phyloP scores from a whole-genome alignment of 1,140 invertebrate genomes.

The Physella acuta region DNA sequence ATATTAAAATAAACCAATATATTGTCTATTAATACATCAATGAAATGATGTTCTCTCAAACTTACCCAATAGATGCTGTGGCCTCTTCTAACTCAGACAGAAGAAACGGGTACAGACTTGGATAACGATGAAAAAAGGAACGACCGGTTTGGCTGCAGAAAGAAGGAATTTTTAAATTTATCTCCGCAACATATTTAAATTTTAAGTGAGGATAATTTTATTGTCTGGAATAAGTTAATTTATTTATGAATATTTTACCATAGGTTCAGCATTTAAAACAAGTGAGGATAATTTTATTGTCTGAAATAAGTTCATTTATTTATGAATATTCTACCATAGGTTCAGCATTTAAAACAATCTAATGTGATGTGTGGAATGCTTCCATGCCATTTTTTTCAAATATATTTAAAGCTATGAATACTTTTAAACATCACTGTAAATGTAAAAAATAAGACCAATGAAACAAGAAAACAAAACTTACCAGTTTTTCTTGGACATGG shows the following conservation, averaged over 20 bases:
- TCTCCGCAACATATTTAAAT: background rate
- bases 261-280: too few species aligned
- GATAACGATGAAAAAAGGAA: slow-evolving; percentile 84
- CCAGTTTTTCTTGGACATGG: slow-evolving; percentile 71
- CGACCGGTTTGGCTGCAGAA: slow-evolving; percentile 65
- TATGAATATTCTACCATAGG: too few species aligned
- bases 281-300: too few species aligned
- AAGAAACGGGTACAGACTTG: slow-evolving; percentile 77
- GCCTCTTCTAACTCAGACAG: slow-evolving; percentile 67
- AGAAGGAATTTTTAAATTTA: too few species aligned
- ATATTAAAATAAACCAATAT: background rate
- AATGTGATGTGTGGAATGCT: too few species aligned
- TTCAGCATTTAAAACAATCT: too few species aligned
- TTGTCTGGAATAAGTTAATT: too few species aligned
- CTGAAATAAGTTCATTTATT: too few species aligned
- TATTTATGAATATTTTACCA: too few species aligned
- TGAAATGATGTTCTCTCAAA: background rate
- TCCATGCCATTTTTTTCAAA: too few species aligned
- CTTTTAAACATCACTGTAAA: background rate
- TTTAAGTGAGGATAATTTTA: too few species aligned
- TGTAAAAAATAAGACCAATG: background rate
- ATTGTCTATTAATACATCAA: background rate
- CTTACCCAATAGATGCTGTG: slow-evolving; percentile 53
- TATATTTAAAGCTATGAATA: too few species aligned
- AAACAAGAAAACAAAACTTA: slow-evolving; percentile 28